Evolutionary conservation across 2,888 invertebrate genomes (phyloP), one percentile per base, ranked within the genome.

Genomic region (Mesorhabditis belari): DNA sequence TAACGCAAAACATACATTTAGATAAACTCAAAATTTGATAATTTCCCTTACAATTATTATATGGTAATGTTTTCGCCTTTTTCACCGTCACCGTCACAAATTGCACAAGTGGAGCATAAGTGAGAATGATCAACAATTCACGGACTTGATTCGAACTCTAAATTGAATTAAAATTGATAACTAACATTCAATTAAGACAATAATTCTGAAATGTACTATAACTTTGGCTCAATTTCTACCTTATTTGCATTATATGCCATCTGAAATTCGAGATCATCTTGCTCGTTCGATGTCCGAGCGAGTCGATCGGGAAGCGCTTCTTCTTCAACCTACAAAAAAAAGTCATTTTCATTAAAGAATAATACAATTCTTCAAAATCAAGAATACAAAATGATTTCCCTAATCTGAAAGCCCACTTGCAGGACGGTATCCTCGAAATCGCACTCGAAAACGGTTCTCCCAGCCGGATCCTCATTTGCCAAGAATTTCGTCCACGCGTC

Each of bases 31-130:
- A 12, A 35, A 29, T 23, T 55, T 25, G n/a, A 55, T 54, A n/a
- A n/a, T 9, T 29, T 50, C 2, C n/a, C 70, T 58, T 57, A 76
- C 74, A 59, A 58, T 74, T 73, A 50, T 74, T 72, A 35, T 62
- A 70, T 5, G 72, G 69, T 17, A 79, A 62, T 19, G 66, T 60
- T 50, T 70, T 69, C 9, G 77, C 71, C 50, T 75, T 75, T 58
- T 79, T 79, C n/a, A 79, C 68, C 5, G 79, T 78, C 1, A 73
- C 69, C n/a, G 77, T 79, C 12, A 79, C 67, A 51, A 79, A 80
- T 55, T 79, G 77, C 24, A 76, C 73, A 4, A 67, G 64, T 3
- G 75, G 70, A 4, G 75, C 74, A 52, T 76, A 74, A 2, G 80
- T 80, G 23, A 80, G 67, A 29, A 80, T 80, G 25, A 71, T 71